Base-by-base conservation (phyloP, 2,113 vertebrate genomes). In the Phylloscopus whistleri region DNA sequence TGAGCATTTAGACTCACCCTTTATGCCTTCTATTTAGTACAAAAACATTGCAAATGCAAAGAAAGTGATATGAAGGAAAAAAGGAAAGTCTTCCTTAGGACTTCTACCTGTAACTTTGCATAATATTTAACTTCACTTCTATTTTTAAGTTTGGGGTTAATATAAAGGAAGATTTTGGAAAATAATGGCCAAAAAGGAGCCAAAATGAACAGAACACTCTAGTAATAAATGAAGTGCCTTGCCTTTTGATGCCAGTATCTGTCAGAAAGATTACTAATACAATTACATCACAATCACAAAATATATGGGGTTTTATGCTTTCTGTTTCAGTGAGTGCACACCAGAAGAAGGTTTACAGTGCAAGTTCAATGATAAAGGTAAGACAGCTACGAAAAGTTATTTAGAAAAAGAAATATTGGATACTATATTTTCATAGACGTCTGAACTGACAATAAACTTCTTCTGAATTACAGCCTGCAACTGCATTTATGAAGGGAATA, bases 401-500 rank as follows among this genome's bases (percentile, higher is more conserved):
- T 53, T 74, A 52, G 26, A 78, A 81, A 68, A 78, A 44, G 1
- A 58, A 82, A 53, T 67, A 53, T 3, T 72, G 35, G 30, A 31
- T 63, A 63, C 55, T 52, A 4, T 35, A 11, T 51, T 90, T 89
- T 76, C 51, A 88, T 26, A 82, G 63, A 62, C 58, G 21, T 10
- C 63, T 89, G 48, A 87, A 70, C 39, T 87, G 28, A 88, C 33
- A 87, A 48, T 53, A 77, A 84, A 84, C 39, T 48, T 24, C 24
- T 44, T 43, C 44, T 48, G 13, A 59, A 93, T 87, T 89, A 69
- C 89, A 98, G 98, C 97, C 81, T 98, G 98, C 87, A 59, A 78
- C 7, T 98, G 98, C 77, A 48, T 77, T 78, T 98, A 98, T 22
- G 97, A 98, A 93, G 96, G 24, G n/a, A 96, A 58, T 7, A 96